These are phyloP conservation scores for Melanchra persicariae DNA, from an alignment of 2,888 invertebrate species.

Conservation along the genomic window DNA sequence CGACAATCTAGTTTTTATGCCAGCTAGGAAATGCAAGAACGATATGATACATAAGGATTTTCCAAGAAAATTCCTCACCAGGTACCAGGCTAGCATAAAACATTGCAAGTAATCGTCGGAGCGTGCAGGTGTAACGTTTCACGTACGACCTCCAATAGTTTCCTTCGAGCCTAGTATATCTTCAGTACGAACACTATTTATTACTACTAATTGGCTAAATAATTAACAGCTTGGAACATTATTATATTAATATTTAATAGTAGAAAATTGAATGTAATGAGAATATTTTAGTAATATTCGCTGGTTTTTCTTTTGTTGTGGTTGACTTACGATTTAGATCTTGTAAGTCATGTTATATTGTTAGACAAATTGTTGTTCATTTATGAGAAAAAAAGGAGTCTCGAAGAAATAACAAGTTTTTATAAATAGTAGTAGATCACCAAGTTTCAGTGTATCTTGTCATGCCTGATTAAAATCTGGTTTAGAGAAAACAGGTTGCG, in stretches of 20 bases:
- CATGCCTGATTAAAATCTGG: background rate
- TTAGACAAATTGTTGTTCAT: too few species aligned
- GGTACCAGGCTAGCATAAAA: constrained; percentile 47
- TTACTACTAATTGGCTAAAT: constrained; percentile 32
- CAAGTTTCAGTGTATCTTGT: background rate
- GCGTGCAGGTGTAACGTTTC: constrained; percentile 58
- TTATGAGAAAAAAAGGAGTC: background rate
- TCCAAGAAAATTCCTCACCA: background rate
- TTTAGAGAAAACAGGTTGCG: background rate
- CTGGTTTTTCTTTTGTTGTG: background rate
- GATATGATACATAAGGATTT: background rate
- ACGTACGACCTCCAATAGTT: constrained; percentile 56
- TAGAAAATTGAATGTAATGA: background rate
- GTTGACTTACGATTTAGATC: background rate
- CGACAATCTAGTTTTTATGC: too few species aligned
- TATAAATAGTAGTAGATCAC: background rate
- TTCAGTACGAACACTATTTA: constrained; percentile 17
- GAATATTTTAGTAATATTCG: background rate
- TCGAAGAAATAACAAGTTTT: too few species aligned
- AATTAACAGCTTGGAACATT: constrained; percentile 15
- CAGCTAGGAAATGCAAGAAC: background rate
- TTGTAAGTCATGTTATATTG: background rate
- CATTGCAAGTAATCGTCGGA: constrained; percentile 39
- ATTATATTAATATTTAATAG: background rate
- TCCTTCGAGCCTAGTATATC: constrained; percentile 47